Base-by-base conservation (phyloP, 2,113 vertebrate species). In the Naja naja region DNA sequence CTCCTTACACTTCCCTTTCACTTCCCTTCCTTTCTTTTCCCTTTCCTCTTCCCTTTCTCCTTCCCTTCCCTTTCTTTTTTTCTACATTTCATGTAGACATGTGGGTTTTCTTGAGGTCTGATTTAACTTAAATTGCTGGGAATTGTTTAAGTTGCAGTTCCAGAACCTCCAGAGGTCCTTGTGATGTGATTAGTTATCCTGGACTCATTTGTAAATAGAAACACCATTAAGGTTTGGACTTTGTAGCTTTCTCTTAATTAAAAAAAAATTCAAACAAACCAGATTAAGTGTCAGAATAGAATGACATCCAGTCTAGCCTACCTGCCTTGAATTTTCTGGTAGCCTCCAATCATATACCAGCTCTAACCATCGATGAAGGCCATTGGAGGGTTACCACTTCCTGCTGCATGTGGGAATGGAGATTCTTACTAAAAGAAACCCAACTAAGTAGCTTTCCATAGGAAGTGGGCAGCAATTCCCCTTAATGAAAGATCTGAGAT, bases 371-470 rank as follows among this genome's bases (percentile, higher is more conserved):
- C 2, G 18, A 2, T 16, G n/a, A 34, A 34, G 64, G 64, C 64
- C 14, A 16, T 5, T 18, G 14, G 69, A 39, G n/a, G n/a, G 2
- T 34, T 18, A 20, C n/a, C 69, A 2, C 69, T 20, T 81, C 34
- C 69, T 20, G 6, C n/a, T 74, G 14, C 16, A 8, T 7, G 16
- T 39, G 16, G 93, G 89, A 87, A 92, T 90, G 49, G 91, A n/a
- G 93, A 92, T 30, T 90, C 86, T n/a, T 47, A 47, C 89, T 93
- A 86, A 94, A 91, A 91, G 94, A 89, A 39, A 55, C 94, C 58
- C 88, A 52, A 20, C 22, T 53, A 53, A 90, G 3, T 18, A 90
- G 47, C 20, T 39, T 74, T 49, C 30, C 20, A 1, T 10, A 81
- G n/a, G 47, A 25, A 49, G 47, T 69, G n/a, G 18, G 58, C 45